phyloP scores from a whole-genome alignment of 2,797 vertebrate species.

The Cheirogaleus major region DNA sequence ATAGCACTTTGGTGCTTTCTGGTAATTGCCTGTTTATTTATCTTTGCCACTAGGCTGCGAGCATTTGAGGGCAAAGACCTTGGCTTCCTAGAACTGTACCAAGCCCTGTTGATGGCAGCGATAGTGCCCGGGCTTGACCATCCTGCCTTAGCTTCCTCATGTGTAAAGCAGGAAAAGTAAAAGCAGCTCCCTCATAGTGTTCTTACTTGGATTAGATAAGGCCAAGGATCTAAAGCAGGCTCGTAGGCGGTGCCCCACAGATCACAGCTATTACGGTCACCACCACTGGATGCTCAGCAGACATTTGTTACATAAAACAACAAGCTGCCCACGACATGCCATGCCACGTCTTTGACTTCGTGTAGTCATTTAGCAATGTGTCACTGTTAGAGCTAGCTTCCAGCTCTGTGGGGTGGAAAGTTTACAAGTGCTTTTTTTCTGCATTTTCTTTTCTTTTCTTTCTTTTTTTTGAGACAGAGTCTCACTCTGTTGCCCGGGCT shows the following conservation, averaged over 20 bases:
- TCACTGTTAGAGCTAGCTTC: not conserved
- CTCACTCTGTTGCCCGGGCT: too few species aligned
- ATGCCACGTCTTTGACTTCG: fast-evolving
- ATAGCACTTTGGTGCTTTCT: not conserved
- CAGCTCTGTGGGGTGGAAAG: not conserved
- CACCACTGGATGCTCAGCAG: not conserved
- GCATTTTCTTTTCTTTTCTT: not conserved
- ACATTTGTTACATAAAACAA: not conserved
- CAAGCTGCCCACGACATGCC: not conserved
- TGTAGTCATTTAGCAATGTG: not conserved
- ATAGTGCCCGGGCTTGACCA: not conserved
- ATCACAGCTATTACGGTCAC: not conserved
- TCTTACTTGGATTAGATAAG: not conserved
- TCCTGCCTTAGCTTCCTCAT: not conserved
- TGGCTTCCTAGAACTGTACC: not conserved
- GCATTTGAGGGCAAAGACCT: not conserved
- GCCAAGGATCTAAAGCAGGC: too few species aligned
- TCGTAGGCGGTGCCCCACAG: not conserved
- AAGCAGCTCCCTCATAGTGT: not conserved
- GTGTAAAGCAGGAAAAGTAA: not conserved
- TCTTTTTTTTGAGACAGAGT: too few species aligned
- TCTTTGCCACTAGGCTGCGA: not conserved
- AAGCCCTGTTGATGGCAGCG: not conserved
- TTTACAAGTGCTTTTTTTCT: not conserved
- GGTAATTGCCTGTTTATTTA: not conserved